Conservation (phyloP, 35 echinoderm and acorn worm species). For the Holothuria glaberrima region DNA sequence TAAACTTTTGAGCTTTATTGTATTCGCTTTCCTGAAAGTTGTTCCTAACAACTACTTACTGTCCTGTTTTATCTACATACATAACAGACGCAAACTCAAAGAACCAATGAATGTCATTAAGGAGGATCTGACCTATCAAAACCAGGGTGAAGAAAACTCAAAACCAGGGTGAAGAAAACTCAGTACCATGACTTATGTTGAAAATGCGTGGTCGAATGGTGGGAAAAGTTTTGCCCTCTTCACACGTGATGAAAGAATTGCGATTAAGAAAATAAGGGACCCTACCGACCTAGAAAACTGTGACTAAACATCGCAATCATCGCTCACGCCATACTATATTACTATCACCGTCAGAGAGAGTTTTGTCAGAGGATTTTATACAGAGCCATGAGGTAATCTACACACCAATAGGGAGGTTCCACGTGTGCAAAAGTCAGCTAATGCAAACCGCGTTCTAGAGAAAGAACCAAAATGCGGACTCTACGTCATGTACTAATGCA, state of each 20-base stretch:
- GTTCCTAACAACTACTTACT: too few relatives aligned
- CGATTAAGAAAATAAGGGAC: not conserved
- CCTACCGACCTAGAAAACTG: not conserved
- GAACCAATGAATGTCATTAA: too few relatives aligned
- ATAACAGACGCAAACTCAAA: too few relatives aligned
- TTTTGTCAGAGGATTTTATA: not conserved
- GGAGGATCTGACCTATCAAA: too few relatives aligned
- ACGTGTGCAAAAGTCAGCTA: too few relatives aligned
- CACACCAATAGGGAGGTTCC: not conserved
- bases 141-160: too few relatives aligned
- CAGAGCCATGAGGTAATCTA: not conserved
- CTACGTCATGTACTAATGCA: too few relatives aligned
- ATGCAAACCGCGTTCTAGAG: too few relatives aligned
- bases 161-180: constrained; percentile 14
- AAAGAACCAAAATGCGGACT: too few relatives aligned
- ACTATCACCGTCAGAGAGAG: not conserved
- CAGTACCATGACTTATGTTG: not conserved
- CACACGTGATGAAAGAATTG: not conserved
- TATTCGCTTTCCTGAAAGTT: too few relatives aligned
- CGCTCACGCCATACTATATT: constrained; percentile 1
- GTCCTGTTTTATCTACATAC: too few relatives aligned
- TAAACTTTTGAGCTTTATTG: not conserved
- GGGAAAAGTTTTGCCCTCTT: not conserved
- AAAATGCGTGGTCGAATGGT: constrained; percentile 1
- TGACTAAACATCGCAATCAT: not conserved